Percentiles rank a stretch among this genome's conserved stretches.
Conservation (phyloP, 2,113 vertebrate species). For the Entosphenus tridentatus region DNA sequence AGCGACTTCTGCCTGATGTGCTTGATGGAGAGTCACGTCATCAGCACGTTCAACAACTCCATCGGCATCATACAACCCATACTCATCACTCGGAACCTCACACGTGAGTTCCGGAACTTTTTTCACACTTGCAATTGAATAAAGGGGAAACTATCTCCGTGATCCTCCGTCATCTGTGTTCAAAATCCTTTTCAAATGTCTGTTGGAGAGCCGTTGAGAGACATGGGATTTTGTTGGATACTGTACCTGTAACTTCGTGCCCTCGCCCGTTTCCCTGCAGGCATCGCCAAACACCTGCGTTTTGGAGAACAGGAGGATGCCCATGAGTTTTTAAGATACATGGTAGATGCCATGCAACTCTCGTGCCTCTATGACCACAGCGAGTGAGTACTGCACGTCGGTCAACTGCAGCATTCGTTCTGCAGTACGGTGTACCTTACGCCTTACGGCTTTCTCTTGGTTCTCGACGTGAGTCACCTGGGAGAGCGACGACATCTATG, state of each 20-base stretch:
- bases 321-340: constrained; percentile 76
- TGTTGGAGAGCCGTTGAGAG: too few species aligned
- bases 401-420: too few species aligned
- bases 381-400: constrained; percentile 28
- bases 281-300: constrained; percentile 65
- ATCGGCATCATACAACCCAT: neutral
- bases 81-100: constrained; percentile 1
- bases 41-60: neutral
- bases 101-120: neutral
- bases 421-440: too few species aligned
- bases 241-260: too few species aligned
- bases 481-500: too few species aligned
- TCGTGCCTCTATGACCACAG: constrained; percentile 61
- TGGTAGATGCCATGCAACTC: constrained; percentile 86
- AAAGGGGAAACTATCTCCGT: too few species aligned
- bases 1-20: constrained; percentile 4
- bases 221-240: too few species aligned
- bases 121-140: too few species aligned
- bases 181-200: too few species aligned
- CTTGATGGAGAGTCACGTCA: neutral
- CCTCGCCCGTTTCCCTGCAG: constrained; percentile 17
- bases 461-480: too few species aligned
- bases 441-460: too few species aligned
- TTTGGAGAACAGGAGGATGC: constrained; percentile 86
- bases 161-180: too few species aligned